phyloP scores from a whole-genome alignment of 2,113 vertebrate species.

The Telmatochromis brichardi region DNA sequence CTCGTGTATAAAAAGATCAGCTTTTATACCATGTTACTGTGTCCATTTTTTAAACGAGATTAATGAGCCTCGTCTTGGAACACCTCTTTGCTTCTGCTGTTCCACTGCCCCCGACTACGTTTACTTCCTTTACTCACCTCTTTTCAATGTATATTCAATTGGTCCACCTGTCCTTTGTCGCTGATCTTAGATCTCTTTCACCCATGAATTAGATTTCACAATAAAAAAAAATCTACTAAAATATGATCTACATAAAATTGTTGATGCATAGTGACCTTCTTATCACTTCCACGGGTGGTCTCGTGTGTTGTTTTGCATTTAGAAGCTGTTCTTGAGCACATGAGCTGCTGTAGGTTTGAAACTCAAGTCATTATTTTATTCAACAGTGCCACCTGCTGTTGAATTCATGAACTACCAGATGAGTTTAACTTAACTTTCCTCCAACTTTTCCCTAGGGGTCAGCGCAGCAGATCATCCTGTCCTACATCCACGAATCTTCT shows the following conservation, averaged over 20 bases:
- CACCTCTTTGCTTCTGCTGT: not conserved
- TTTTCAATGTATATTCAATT: not conserved
- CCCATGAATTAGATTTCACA: not conserved
- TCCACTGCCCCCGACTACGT: not conserved
- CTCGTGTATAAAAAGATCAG: not conserved
- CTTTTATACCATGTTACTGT: not conserved
- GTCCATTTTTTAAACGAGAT: not conserved
- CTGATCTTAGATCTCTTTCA: not conserved
- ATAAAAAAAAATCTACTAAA: not conserved
- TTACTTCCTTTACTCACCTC: not conserved
- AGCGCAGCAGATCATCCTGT: not conserved
- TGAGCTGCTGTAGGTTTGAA: not conserved
- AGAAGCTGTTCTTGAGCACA: not conserved
- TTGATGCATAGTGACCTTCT: not conserved
- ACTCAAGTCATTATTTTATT: not conserved
- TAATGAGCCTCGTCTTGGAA: not conserved
- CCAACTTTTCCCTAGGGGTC: not conserved
- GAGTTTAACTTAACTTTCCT: not conserved
- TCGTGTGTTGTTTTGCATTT: not conserved
- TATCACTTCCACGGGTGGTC: not conserved
- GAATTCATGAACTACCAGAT: not conserved
- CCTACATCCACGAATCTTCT: not conserved
- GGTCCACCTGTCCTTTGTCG: not conserved
- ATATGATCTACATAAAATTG: not conserved
- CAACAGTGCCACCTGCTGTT: not conserved